phyloP scores from a whole-genome alignment of 1,140 invertebrate species.

The Drosophila varians region DNA sequence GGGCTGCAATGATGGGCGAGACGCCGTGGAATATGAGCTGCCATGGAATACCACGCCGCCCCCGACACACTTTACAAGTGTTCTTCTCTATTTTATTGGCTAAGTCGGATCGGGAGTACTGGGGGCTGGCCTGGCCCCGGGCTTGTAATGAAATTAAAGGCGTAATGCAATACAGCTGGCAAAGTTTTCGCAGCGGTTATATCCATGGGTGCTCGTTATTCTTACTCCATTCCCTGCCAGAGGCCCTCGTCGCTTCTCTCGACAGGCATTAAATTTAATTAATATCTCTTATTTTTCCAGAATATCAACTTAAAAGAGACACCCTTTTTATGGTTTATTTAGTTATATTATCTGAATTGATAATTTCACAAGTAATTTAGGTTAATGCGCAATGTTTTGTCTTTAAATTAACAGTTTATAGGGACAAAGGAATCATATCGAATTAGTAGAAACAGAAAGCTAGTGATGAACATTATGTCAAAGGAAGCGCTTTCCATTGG shows the following conservation, averaged over 20 bases:
- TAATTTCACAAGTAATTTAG: neutral
- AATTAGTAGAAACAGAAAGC: neutral
- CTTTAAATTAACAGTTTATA: too few species aligned
- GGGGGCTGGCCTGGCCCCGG: constrained; percentile 31
- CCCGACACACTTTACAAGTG: constrained; percentile 68
- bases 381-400: neutral
- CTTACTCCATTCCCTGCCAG: constrained; percentile 17
- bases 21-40: constrained; percentile 66
- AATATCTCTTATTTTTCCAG: constrained; percentile 39
- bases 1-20: constrained; percentile 54
- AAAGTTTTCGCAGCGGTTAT: constrained; percentile 77
- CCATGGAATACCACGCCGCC: constrained; percentile 4
- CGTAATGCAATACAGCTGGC: constrained; percentile 79
- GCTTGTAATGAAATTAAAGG: constrained; percentile 76
- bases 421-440: neutral
- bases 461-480: neutral
- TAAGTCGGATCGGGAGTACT: constrained; percentile 4
- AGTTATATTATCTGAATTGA: neutral
- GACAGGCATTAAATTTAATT: constrained; percentile 73
- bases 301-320: constrained; percentile 4
- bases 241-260: constrained; percentile 30
- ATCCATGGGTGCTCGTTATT: constrained; percentile 58
- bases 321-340: neutral
- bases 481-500: neutral
- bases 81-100: constrained; percentile 73